phyloP scores from a whole-genome alignment of 2,797 vertebrate genomes.

The Catharus ustulatus region DNA sequence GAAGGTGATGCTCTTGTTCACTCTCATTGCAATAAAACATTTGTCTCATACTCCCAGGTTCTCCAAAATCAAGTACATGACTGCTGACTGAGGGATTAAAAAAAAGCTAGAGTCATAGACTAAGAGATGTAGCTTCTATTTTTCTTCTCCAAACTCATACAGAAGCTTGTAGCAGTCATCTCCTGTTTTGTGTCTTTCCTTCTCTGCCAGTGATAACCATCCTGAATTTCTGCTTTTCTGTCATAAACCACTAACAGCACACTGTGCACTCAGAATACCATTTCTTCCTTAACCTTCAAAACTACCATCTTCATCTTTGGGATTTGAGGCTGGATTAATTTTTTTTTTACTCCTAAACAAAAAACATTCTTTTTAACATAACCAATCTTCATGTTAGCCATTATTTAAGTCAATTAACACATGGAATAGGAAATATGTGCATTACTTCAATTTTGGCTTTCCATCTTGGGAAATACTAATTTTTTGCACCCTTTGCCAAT shows the following conservation, averaged over 20 bases:
- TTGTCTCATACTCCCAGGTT: background rate
- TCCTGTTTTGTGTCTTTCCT: background rate
- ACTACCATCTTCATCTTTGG: background rate
- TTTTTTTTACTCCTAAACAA: background rate
- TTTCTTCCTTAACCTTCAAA: background rate
- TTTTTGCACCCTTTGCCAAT: background rate
- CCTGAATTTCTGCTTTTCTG: background rate
- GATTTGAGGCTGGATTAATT: background rate
- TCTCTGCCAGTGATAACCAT: background rate
- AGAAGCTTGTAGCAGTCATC: background rate
- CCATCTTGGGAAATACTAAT: background rate
- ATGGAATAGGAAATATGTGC: background rate
- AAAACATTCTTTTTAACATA: background rate
- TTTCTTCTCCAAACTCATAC: background rate
- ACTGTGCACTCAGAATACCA: background rate
- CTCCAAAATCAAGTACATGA: background rate
- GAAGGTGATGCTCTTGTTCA: background rate
- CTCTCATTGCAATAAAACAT: background rate
- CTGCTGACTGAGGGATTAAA: background rate
- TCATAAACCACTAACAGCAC: background rate
- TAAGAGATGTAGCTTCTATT: background rate
- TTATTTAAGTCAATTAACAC: background rate
- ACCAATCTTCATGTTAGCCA: background rate
- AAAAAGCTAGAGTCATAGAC: background rate
- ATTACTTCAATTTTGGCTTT: background rate